Conservation (phyloP, 2,113 vertebrate genomes). For the Lipophrys pholis region DNA sequence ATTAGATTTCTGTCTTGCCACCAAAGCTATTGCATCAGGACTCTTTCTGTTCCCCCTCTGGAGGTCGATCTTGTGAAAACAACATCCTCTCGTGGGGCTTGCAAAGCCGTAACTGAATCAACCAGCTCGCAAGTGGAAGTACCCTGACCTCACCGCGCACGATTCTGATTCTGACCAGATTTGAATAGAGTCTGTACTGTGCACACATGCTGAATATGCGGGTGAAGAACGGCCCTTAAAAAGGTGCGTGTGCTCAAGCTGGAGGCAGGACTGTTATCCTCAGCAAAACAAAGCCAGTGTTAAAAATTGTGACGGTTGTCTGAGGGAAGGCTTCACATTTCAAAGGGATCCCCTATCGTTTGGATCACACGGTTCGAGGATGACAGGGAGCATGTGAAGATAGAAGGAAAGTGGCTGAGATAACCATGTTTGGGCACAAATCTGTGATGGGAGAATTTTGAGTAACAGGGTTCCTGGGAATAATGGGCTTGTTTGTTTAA, state of each 20-base stretch:
- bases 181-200: conserved; percentile 9
- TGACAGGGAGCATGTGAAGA: conserved; percentile 48
- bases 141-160: conserved; percentile 38
- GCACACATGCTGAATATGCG: background rate
- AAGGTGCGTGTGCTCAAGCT: conserved; percentile 17
- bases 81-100: conserved; percentile 55
- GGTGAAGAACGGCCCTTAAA: background rate
- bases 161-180: conserved; percentile 18
- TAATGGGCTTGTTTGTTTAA: conserved; percentile 67
- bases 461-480: conserved; percentile 54
- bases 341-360: conserved; percentile 55
- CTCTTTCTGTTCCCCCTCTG: conserved; percentile 37
- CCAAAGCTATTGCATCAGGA: conserved; percentile 42
- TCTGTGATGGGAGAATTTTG: conserved; percentile 66
- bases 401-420: conserved; percentile 61
- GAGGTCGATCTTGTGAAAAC: conserved; percentile 39
- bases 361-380: conserved; percentile 45
- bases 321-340: conserved; percentile 41
- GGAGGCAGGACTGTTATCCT: background rate
- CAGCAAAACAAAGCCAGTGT: conserved; percentile 46
- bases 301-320: conserved; percentile 2
- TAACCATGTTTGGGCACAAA: conserved; percentile 79
- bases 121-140: conserved; percentile 37
- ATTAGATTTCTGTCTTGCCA: conserved; percentile 29
- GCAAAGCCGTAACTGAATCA: conserved; percentile 59